These are phyloP conservation scores for Cebuella pygmaea DNA, from an alignment of 2,797 vertebrate genomes.

Conservation along the genomic window DNA sequence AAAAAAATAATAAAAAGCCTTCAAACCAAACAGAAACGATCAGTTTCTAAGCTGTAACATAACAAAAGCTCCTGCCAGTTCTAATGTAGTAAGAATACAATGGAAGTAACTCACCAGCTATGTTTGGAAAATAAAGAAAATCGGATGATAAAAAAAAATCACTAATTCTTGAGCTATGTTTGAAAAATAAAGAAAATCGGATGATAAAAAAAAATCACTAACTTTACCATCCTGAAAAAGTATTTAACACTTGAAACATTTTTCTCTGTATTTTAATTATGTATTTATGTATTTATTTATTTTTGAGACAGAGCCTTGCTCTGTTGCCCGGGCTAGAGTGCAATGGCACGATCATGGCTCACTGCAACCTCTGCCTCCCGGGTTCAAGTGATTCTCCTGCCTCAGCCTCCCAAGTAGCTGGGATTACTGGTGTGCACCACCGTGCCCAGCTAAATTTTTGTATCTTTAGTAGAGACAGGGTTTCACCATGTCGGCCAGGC, in stretches of 20 bases:
- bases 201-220: not conserved
- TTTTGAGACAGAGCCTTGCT: too few species aligned
- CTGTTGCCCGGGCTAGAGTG: too few species aligned
- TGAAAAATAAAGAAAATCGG: slow-evolving; percentile 4
- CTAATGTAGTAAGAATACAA: slow-evolving; percentile 61
- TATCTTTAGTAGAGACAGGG: too few species aligned
- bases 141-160: not conserved
- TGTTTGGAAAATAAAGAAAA: not conserved
- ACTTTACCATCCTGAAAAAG: not conserved
- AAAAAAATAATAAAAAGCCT: too few species aligned
- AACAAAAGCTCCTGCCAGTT: slow-evolving; percentile 47
- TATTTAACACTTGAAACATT: slow-evolving; percentile 2
- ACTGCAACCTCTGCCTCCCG: too few species aligned
- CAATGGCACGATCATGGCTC: too few species aligned
- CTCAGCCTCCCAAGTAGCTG: too few species aligned
- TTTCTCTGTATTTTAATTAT: not conserved
- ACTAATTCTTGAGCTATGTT: not conserved
- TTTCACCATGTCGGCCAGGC: too few species aligned
- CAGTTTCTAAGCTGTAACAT: slow-evolving; percentile 47
- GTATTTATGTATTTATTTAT: not conserved
- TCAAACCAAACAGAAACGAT: slow-evolving; percentile 14
- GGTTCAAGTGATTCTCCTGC: too few species aligned
- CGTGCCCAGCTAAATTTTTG: too few species aligned
- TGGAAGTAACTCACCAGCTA: slow-evolving; percentile 45
- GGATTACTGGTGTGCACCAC: too few species aligned